Evolutionary conservation across 2,888 invertebrate species (phyloP), one percentile per base, ranked within the genome.

Genomic region (Tinea semifulvella): DNA sequence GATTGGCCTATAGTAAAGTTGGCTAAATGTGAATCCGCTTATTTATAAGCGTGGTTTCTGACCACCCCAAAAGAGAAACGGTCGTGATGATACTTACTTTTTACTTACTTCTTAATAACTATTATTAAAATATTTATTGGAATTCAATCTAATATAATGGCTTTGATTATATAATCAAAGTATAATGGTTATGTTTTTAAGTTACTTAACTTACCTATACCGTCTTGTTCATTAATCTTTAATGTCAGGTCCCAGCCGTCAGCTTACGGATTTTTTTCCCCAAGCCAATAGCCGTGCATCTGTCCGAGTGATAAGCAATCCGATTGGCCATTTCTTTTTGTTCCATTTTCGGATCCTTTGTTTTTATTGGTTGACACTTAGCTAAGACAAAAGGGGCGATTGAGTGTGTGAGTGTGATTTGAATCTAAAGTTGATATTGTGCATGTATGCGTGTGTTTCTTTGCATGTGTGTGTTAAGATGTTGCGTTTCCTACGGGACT

Each of bases 311-410:
- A 77, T 74, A 70, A 63, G 71, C 65, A 53, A 59, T 63, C 66
- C 73, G 66, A 80, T 80, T 80, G 80, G 80, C 68, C 68, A 56
- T 57, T 69, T 68, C 75, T 79, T 80, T 79, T 80, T 80, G 79
- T 79, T 76, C 73, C 71, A 75, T 77, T 77, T 79, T 75, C 65
- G 68, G 72, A 73, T 77, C 80, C 80, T 80, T 80, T 80, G 80
- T 80, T 80, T 80, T 80, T 80, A 80, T 80, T 80, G 80, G 80
- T 80, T 79, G 80, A 79, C 80, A 80, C 80, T 80, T 79, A 76
- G 73, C 74, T 80, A 80, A 80, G 79, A 80, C 80, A 80, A 80
- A 40, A 76, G 79, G 80, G 80, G 76, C 68, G 73, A 65, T 58
- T 56, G 51, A 56, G 50, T 68, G 73, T 72, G 70, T 75, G 77